These are phyloP conservation scores for Perizoma affinitatum DNA, from an alignment of 2,888 invertebrate genomes.

Conservation along the genomic window DNA sequence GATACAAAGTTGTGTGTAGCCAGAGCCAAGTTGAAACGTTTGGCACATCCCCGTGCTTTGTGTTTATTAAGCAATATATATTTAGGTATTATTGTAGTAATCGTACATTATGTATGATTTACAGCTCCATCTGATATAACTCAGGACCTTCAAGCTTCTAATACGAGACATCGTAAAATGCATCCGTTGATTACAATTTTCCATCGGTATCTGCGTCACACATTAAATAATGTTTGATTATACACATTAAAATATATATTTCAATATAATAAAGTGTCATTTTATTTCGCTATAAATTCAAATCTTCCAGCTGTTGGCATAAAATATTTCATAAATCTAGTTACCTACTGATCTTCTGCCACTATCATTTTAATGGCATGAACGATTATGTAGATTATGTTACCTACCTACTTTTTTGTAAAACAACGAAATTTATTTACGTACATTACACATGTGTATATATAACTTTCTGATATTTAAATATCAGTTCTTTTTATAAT, in stretches of 20 bases:
- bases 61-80: too few species aligned
- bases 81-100: too few species aligned
- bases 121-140: neutral
- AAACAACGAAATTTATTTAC: too few species aligned
- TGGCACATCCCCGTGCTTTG: too few species aligned
- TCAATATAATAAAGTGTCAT: neutral
- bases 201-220: constrained; percentile 19
- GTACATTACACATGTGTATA: too few species aligned
- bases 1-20: too few species aligned
- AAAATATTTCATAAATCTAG: neutral
- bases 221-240: constrained; percentile 20
- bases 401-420: too few species aligned
- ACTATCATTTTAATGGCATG: neutral
- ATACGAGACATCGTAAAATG: constrained; percentile 24
- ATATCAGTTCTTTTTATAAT: too few species aligned
- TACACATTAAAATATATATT: constrained; percentile 16
- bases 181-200: constrained; percentile 30
- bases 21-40: too few species aligned
- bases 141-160: constrained; percentile 19
- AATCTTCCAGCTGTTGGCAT: neutral
- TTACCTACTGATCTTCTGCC: too few species aligned
- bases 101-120: neutral
- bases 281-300: constrained; percentile 10
- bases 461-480: too few species aligned
- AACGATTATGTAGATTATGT: too few species aligned